Base-by-base conservation (phyloP, 1,140 invertebrate species). In the Agrypnia vestita region DNA sequence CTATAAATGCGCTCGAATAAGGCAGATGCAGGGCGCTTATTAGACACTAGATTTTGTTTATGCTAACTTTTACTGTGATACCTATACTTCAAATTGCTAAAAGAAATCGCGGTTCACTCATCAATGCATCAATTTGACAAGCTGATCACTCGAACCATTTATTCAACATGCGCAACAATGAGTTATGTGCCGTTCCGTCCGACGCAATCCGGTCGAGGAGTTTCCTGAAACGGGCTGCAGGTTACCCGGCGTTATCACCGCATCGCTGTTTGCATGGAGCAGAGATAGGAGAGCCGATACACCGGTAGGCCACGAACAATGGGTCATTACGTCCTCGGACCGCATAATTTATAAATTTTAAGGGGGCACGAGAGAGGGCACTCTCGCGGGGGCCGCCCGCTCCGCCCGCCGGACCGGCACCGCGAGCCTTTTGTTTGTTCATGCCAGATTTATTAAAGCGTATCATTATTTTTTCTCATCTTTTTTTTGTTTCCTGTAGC, bases 221-320 rank as follows among this genome's bases (percentile, higher is more conserved):
- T 64, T 43, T n/a, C 19, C 19, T 25, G 61, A 64, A 64, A 10
- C n/a, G 17, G 64, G 46, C 64, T 17, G 11, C 62, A 47, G 44
- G 64, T 47, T 69, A 47, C 19, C 25, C 13, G 61, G 44, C 64
- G 19, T 19, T 69, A 69, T 69, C 64, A 49, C 15, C n/a, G 25
- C 47, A 73, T 55, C 69, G 56, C 49, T 53, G 69, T 73, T 73
- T 35, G 69, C 21, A 69, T 25, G 73, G 43, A 15, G 44, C n/a
- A 10, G 35, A 59, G 76, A 78, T 71, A 69, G 21, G 0, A 15
- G 35, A 1, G 15, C 53, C 56, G 78, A 79, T 77, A 77, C 77
- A 79, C 62, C 81, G 78, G 81, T 82, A 82, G 78, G 81, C 81
- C 81, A 82, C 80, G 75, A 76, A 82, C 81, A 82, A 82, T 82